Evolutionary conservation across 2,888 invertebrate genomes (phyloP).

Genomic region (Epiblema foenella): DNA sequence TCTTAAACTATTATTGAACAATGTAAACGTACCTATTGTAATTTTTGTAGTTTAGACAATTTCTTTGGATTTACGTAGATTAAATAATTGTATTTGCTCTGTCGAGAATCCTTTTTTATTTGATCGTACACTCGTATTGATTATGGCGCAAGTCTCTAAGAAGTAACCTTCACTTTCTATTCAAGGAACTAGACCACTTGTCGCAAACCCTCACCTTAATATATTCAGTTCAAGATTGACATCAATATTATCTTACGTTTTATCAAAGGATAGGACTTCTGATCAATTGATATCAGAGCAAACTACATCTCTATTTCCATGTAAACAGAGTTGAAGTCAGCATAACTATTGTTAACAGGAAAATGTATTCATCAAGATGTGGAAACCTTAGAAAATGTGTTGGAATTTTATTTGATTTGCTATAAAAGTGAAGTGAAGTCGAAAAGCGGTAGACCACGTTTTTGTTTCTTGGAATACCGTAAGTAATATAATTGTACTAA

Average conservation of each 20-base stretch:
- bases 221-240: conserved; percentile 7
- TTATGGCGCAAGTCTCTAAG: not conserved
- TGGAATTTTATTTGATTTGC: too few relatives aligned
- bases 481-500: too few relatives aligned
- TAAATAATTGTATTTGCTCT: too few relatives aligned
- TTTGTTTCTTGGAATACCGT: too few relatives aligned
- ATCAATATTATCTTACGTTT: conserved; percentile 8
- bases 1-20: too few relatives aligned
- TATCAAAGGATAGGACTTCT: conserved; percentile 11
- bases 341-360: not conserved
- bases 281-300: not conserved
- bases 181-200: not conserved
- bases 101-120: too few relatives aligned
- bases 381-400: conserved; percentile 4
- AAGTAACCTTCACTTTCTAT: not conserved
- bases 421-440: too few relatives aligned
- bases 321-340: not conserved
- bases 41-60: too few relatives aligned
- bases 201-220: conserved; percentile 11
- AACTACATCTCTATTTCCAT: not conserved
- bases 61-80: too few relatives aligned
- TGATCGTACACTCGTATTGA: too few relatives aligned
- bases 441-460: too few relatives aligned
- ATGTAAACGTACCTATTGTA: too few relatives aligned
- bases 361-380: conserved; percentile 9